A percentile compares a stretch with the other conserved stretches of the same genome.
phyloP scores from a whole-genome alignment of 2,888 invertebrate species.

The Lasioglossum leucozonium region DNA sequence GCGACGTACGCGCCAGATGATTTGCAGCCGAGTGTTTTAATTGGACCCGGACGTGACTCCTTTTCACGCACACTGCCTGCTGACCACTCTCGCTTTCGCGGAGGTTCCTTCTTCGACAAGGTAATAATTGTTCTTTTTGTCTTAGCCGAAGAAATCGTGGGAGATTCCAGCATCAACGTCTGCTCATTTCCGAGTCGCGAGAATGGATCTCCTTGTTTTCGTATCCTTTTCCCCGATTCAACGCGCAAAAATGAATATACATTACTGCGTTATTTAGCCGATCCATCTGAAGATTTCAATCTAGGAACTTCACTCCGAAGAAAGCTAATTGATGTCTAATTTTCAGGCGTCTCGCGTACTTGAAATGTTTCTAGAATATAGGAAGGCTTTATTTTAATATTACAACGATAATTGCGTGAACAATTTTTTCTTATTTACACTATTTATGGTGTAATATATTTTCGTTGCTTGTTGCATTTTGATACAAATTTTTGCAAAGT shows the following conservation, averaged over 20 bases:
- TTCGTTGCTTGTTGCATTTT: too few relatives aligned
- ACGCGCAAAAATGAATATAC: not conserved
- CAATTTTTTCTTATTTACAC: too few relatives aligned
- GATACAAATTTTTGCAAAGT: too few relatives aligned
- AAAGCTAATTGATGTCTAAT: too few relatives aligned
- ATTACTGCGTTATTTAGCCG: not conserved
- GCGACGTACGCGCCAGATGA: constrained; percentile 56
- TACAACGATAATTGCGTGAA: too few relatives aligned
- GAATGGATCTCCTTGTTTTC: not conserved
- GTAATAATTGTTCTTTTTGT: constrained; percentile 31
- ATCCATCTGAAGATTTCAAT: not conserved
- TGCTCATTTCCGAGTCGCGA: not conserved
- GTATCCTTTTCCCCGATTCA: not conserved
- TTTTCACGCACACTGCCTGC: constrained; percentile 48
- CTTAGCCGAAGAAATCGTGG: constrained; percentile 1
- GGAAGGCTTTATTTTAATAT: too few relatives aligned
- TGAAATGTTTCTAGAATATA: not conserved
- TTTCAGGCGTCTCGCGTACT: not conserved
- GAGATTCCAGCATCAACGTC: not conserved
- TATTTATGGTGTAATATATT: too few relatives aligned
- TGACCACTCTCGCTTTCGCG: constrained; percentile 67
- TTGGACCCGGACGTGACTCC: constrained; percentile 59
- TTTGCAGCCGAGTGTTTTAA: constrained; percentile 66
- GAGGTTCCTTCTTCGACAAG: constrained; percentile 30
- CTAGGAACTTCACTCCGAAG: not conserved